Evolutionary conservation across 2,888 invertebrate species (phyloP), one percentile per base, ranked within the genome.

Genomic region (Stenotaenia linearis): DNA sequence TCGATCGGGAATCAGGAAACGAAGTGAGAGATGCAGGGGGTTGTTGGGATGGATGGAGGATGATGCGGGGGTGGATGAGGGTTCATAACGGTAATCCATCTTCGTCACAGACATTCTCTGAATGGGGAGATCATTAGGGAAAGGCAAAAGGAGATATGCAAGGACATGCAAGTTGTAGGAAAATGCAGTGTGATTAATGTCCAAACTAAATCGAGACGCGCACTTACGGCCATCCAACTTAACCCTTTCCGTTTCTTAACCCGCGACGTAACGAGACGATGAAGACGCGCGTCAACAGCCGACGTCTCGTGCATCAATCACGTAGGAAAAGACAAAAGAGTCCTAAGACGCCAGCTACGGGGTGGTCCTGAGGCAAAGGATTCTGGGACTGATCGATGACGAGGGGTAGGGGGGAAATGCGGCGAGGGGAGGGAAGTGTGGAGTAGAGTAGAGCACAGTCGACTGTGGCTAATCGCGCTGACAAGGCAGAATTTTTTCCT

Each of bases 391-490:
- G 69, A 69, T 69, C 69, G 69, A 69, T 69, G 18, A 35, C 35
- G 28, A 32, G 30, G 75, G 75, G 32, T 21, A 23, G 32, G 75
- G 18, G 75, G 35, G 28, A 35, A 18, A 35, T 35, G 75, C 10
- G 75, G 75, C 6, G 25, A 25, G 75, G 75, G 35, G 18, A 0
- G 75, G 75, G 9, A 75, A n/a, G 35, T 2, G 30, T 21, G 75
- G 45, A 7, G 76, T 28, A 32, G 21, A 23, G 75, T 10, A 30
- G 77, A 40, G 77, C 77, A 77, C 77, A 77, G 78, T 61, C 78
- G 78, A 78, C 78, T 61, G 78, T 78, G 78, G 78, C 78, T 78
- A 78, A 78, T 78, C 78, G 78, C 56, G 78, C 78, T 78, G 78
- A 78, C 78, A 78, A 28, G 78, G 78, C 78, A 78, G 61, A 78